These are phyloP conservation scores for Luffia ferchaultella DNA, from an alignment of 2,888 invertebrate genomes.

Conservation along the genomic window DNA sequence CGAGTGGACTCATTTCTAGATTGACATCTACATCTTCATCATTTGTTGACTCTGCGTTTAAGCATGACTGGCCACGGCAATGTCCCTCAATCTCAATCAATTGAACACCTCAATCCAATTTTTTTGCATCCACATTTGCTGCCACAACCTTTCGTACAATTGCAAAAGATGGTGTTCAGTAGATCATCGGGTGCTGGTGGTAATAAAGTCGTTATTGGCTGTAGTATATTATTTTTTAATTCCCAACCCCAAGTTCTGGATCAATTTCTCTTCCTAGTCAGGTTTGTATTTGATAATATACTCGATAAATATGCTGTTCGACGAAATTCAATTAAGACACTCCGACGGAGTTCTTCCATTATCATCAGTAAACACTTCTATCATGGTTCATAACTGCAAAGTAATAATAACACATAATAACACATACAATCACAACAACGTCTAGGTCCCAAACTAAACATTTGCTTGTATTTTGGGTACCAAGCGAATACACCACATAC, in stretches of 20 bases:
- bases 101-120: slow-evolving; percentile 4
- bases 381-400: not conserved
- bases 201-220: slow-evolving; percentile 7
- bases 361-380: not conserved
- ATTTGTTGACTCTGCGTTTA: no score
- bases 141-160: slow-evolving; percentile 9
- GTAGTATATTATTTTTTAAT: slow-evolving; percentile 14
- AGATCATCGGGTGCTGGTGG: slow-evolving; percentile 4
- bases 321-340: not conserved
- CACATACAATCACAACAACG: no score
- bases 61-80: no score
- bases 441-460: no score
- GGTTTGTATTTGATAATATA: slow-evolving; percentile 15
- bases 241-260: slow-evolving; percentile 15
- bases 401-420: no score
- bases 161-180: slow-evolving; percentile 8
- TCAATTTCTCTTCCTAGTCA: slow-evolving; percentile 15
- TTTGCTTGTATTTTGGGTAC: no score
- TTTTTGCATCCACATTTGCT: slow-evolving; percentile 7
- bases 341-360: not conserved
- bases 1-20: no score
- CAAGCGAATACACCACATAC: no score
- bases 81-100: no score
- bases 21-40: no score
- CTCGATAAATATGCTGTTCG: slow-evolving; percentile 6